A percentile compares a stretch with the other conserved stretches of the same genome.
These are phyloP conservation scores for Coranthus polyacanthus DNA, from an alignment of 2,797 vertebrate species.

Conservation along the genomic window DNA sequence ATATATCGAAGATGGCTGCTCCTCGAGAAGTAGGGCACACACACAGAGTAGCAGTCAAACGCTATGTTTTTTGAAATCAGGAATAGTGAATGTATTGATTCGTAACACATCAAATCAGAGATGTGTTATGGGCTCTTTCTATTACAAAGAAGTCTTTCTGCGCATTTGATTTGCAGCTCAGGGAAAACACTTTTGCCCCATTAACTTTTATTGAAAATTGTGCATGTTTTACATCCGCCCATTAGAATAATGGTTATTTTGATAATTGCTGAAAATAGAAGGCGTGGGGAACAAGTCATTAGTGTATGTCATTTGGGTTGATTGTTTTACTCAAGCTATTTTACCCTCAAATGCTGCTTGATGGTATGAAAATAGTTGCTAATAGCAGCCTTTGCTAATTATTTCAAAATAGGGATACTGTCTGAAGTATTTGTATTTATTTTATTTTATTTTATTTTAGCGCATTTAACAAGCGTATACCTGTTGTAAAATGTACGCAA, in stretches of 20 bases:
- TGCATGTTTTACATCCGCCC: constrained; percentile 43
- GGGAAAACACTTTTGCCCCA: constrained; percentile 34
- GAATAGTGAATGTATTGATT: constrained; percentile 25
- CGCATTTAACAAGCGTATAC: not conserved
- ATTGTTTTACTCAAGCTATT: constrained; percentile 52
- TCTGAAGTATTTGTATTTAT: not conserved
- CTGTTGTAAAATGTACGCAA: not conserved
- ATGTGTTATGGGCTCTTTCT: constrained; percentile 22
- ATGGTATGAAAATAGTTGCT: constrained; percentile 3
- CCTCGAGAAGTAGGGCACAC: constrained; percentile 47
- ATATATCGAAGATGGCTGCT: constrained; percentile 66
- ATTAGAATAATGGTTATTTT: constrained; percentile 54
- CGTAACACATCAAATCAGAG: constrained; percentile 29
- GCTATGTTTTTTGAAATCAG: constrained; percentile 20
- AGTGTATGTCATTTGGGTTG: constrained; percentile 45
- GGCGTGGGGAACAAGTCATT: constrained; percentile 39
- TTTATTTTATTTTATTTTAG: not conserved
- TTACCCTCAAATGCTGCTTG: constrained; percentile 22
- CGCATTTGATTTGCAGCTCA: constrained; percentile 38
- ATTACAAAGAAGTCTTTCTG: constrained; percentile 1
- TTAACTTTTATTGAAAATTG: constrained; percentile 56
- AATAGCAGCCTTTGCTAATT: not conserved
- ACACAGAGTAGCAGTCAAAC: constrained; percentile 27
- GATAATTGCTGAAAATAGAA: constrained; percentile 55
- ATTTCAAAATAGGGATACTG: not conserved